Percentiles rank a stretch among this genome's conserved stretches.
Conservation (phyloP, 2,113 vertebrate genomes). For the Coptodon bakossiorum region DNA sequence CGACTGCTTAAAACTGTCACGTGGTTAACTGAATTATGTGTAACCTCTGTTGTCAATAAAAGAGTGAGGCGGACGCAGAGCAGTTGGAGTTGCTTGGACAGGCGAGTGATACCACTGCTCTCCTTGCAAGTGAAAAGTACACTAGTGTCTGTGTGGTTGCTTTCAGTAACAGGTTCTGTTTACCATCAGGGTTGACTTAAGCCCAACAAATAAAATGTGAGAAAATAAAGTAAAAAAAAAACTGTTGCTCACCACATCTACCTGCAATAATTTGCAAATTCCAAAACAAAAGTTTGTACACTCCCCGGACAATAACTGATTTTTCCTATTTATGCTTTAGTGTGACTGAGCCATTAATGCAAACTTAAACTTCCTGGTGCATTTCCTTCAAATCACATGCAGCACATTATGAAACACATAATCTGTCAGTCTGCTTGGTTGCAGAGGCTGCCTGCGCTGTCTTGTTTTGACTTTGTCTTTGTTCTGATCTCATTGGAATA, state of each 20-base stretch:
- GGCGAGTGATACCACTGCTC: no score
- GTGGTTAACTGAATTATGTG: no score
- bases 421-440: neutral
- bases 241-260: neutral
- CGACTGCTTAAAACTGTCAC: no score
- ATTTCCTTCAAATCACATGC: neutral
- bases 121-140: no score
- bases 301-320: neutral
- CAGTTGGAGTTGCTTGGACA: no score
- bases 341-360: neutral
- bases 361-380: neutral
- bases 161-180: no score
- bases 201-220: neutral
- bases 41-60: no score
- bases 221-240: neutral
- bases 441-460: neutral
- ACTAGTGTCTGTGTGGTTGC: no score
- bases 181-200: no score
- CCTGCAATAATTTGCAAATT: neutral
- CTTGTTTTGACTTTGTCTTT: neutral
- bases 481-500: constrained; percentile 33
- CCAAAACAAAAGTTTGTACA: neutral
- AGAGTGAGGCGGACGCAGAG: no score
- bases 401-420: neutral
- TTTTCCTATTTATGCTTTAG: neutral